Evolutionary conservation across 2,113 vertebrate genomes (phyloP).

Genomic region (Columba livia): DNA sequence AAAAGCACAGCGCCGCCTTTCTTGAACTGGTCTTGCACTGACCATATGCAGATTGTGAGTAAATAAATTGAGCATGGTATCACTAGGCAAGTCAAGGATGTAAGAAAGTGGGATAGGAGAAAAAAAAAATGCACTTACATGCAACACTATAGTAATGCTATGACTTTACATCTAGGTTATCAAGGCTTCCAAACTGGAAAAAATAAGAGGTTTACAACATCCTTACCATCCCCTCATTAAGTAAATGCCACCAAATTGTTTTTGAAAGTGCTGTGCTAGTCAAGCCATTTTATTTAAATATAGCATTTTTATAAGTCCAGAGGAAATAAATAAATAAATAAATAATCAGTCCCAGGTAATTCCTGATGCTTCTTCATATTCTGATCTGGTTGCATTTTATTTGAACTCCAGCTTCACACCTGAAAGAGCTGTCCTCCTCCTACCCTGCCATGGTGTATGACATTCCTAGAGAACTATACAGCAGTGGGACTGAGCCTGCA

Average conservation of each 20-base stretch:
- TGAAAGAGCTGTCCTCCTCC: not conserved
- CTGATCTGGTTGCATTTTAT: not conserved
- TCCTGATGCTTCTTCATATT: not conserved
- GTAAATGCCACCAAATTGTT: not conserved
- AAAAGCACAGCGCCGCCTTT: not conserved
- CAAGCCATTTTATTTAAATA: not conserved
- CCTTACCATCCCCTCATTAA: not conserved
- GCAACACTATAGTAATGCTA: not conserved
- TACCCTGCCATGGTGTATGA: not conserved
- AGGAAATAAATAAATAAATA: too few relatives aligned
- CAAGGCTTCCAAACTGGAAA: not conserved
- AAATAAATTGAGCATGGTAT: not conserved
- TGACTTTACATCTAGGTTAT: not conserved
- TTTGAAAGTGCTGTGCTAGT: not conserved
- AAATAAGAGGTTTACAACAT: not conserved
- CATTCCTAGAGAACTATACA: not conserved
- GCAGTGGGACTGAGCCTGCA: not conserved
- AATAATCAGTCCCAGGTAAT: not conserved
- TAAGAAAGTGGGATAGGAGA: not conserved
- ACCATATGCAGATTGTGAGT: not conserved
- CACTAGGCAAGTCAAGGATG: not conserved
- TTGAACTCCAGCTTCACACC: not conserved
- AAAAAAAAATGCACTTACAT: not conserved
- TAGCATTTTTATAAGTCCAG: not conserved
- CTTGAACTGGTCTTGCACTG: not conserved